These are phyloP conservation scores for Cenopis cana DNA, from an alignment of 2,888 invertebrate species.

Conservation along the genomic window DNA sequence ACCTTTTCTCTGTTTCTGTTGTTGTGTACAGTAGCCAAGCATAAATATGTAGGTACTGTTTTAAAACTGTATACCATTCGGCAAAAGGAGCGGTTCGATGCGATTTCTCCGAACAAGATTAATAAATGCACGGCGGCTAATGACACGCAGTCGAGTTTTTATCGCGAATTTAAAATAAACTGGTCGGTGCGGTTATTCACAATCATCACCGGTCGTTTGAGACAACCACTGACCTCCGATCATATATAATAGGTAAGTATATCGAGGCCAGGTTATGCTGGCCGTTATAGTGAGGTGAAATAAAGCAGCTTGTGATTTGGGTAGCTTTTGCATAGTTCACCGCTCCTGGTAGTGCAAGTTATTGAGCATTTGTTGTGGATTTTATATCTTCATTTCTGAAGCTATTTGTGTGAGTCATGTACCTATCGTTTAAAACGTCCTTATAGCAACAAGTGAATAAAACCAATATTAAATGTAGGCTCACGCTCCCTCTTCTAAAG, in stretches of 20 bases:
- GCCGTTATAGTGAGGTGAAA: neutral
- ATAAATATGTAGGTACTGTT: too few species aligned
- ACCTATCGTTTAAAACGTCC: neutral
- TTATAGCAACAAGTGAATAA: too few species aligned
- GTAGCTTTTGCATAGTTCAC: slow-evolving; percentile 40
- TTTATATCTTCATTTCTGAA: neutral
- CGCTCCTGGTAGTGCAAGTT: slow-evolving; percentile 38
- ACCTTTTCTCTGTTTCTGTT: too few species aligned
- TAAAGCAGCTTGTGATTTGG: neutral
- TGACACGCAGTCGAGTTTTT: slow-evolving; percentile 69
- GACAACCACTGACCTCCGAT: neutral
- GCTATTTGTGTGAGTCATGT: neutral
- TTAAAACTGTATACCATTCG: neutral
- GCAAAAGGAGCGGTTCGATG: slow-evolving; percentile 55
- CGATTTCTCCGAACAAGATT: slow-evolving; percentile 83
- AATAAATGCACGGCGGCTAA: slow-evolving; percentile 81
- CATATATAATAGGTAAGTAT: neutral
- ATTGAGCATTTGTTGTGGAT: slow-evolving; percentile 3
- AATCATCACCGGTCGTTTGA: neutral
- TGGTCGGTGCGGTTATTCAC: slow-evolving; percentile 25
- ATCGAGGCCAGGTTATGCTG: neutral
- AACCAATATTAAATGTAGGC: too few species aligned
- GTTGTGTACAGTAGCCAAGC: too few species aligned
- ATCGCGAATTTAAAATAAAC: slow-evolving; percentile 34
- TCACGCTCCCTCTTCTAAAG: too few species aligned